Evolutionary conservation across 2,113 vertebrate species (phyloP).

Genomic region (Bothrops jararaca): DNA sequence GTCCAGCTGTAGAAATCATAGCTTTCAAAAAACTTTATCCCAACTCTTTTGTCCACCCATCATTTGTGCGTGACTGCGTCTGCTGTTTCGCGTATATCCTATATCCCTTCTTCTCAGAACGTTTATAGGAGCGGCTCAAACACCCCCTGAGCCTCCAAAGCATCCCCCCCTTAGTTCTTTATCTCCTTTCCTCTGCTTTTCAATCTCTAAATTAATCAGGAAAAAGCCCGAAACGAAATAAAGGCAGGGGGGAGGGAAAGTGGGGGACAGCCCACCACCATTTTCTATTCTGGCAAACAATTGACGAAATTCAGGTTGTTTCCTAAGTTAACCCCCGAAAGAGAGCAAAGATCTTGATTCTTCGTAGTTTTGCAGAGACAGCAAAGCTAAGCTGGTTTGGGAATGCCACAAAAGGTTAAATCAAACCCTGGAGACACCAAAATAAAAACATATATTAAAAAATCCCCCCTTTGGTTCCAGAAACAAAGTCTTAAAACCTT

Average conservation of each 20-base stretch:
- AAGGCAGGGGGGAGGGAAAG: not conserved
- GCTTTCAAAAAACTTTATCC: slow-evolving; percentile 54
- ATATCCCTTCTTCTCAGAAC: slow-evolving; percentile 32
- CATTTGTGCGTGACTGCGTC: slow-evolving; percentile 58
- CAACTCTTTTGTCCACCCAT: slow-evolving; percentile 60
- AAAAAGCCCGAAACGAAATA: not conserved
- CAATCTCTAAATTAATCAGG: slow-evolving; percentile 7
- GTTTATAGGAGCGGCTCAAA: slow-evolving; percentile 41
- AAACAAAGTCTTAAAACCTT: not conserved
- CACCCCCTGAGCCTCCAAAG: slow-evolving; percentile 11
- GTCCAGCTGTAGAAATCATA: slow-evolving; percentile 53
- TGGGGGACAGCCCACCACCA: not conserved
- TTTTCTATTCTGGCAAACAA: not conserved
- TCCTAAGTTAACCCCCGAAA: not conserved
- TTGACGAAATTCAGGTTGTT: not conserved
- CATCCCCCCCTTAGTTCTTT: not conserved
- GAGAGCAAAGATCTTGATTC: not conserved
- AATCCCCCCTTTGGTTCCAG: not conserved
- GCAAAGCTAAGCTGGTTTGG: not conserved
- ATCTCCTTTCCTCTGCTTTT: not conserved
- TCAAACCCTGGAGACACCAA: not conserved
- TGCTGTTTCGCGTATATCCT: slow-evolving; percentile 51
- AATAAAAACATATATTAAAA: not conserved
- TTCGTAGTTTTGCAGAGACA: not conserved
- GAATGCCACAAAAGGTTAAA: not conserved